Evolutionary conservation across 2,888 invertebrate species (phyloP), one percentile per base, ranked within the genome.

Genomic region (Ormia ochracea): DNA sequence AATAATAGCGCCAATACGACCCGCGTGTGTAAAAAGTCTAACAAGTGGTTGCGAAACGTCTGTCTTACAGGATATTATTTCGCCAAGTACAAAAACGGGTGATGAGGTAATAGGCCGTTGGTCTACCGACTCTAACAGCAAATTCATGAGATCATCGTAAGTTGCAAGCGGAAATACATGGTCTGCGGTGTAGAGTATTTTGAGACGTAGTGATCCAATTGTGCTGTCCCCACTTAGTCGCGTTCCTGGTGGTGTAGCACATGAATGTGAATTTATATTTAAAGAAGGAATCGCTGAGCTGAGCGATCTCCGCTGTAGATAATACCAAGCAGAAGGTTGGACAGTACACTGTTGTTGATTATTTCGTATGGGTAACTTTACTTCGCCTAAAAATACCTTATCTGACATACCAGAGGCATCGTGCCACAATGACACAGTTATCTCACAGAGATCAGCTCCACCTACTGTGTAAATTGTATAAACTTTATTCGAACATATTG

Each of bases 21-120:
- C 94, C 89, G 95, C 94, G 88, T 96, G 95, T 83, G 96, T 94
- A 89, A 97, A 95, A 83, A 97, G 92, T 85, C 95, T 92, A 82
- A 96, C 96, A 69, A 97, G 91, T 1, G 97, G 96, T 89, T 96
- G 96, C 21, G 96, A 96, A 82, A 96, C 95, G 88, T 97, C 96
- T 88, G 95, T 94, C 90, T 96, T 96, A 87, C 94, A 95, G 31
- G 95, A 92, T 63, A 96, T 95, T 84, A 97, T 93, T 90, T 97
- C 96, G 31, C 97, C 96, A 83, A 97, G 93, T 33, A 89, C 87
- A 88, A 95, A 95, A 78, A 96, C 95, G 10, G 95, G 93, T 61
- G 95, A 95, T 19, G 94, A 92, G 33, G 94, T 95, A 78, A 96
- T 94, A 9, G 95, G 95, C 92, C 87, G 85, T 79, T 89, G 89